Percentiles rank a stretch among this genome's conserved stretches.
These are phyloP conservation scores for Eulemur rufifrons DNA, from an alignment of 2,113 vertebrate genomes.

Conservation along the genomic window DNA sequence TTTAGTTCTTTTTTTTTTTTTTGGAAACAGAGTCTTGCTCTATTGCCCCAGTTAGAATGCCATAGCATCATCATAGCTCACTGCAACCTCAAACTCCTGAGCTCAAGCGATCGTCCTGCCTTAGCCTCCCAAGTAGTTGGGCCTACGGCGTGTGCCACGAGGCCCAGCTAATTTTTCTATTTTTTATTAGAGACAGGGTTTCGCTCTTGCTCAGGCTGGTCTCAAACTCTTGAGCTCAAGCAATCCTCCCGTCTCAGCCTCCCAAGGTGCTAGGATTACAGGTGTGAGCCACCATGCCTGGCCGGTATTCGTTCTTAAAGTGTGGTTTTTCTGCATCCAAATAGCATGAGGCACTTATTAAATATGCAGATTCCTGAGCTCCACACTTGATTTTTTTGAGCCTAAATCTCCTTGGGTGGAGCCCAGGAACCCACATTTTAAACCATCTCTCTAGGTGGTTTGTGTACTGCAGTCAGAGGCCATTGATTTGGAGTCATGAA, in stretches of 20 bases:
- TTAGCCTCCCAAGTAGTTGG: too few species aligned
- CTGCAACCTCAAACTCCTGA: too few species aligned
- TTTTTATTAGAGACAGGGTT: too few species aligned
- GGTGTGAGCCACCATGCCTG: not conserved
- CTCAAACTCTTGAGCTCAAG: too few species aligned
- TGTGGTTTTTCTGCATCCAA: not conserved
- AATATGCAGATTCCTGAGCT: not conserved
- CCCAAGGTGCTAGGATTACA: not conserved
- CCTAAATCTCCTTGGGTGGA: not conserved
- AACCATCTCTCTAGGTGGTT: not conserved
- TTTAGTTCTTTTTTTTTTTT: not conserved
- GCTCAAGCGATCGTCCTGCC: too few species aligned
- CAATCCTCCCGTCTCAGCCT: too few species aligned
- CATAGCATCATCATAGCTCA: too few species aligned
- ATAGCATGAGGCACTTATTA: not conserved
- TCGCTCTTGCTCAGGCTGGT: too few species aligned
- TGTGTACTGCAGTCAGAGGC: not conserved
- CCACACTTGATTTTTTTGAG: not conserved
- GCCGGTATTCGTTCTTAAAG: not conserved
- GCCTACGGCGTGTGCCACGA: too few species aligned
- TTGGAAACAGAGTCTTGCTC: not conserved
- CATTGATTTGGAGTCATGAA: not conserved
- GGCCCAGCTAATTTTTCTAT: too few species aligned
- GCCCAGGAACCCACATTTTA: not conserved
- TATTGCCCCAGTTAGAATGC: too few species aligned